Percentiles rank a stretch among this genome's conserved stretches.
These are phyloP conservation scores for Ornithoptera alexandrae DNA, from an alignment of 2,888 invertebrate genomes.

Conservation along the genomic window DNA sequence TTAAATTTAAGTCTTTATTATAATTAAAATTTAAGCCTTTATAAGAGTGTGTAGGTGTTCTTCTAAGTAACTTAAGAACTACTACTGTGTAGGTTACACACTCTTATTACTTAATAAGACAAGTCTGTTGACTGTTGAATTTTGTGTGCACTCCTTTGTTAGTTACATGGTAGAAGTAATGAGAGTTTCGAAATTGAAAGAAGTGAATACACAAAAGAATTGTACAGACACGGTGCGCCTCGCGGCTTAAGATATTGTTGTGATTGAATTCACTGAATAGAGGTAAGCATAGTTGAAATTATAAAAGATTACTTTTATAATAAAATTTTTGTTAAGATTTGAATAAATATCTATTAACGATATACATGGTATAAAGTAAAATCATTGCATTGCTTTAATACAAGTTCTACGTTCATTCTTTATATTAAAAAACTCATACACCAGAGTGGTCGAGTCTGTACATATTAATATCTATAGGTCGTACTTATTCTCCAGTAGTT, in stretches of 20 bases:
- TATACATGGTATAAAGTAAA: background rate
- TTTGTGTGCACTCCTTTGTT: slow-evolving; percentile 24
- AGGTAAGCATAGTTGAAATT: slow-evolving; percentile 9
- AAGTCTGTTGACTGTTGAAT: slow-evolving; percentile 11
- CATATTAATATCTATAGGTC: too few relatives aligned
- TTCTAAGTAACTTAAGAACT: too few relatives aligned
- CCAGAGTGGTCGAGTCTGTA: background rate
- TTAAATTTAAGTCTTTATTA: too few relatives aligned
- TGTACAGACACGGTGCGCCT: slow-evolving; percentile 19
- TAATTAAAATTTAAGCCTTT: too few relatives aligned
- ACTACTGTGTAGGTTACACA: background rate
- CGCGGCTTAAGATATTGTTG: slow-evolving; percentile 20
- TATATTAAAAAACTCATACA: background rate
- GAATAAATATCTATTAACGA: background rate
- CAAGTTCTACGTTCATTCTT: background rate
- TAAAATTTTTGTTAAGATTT: background rate
- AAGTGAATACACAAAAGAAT: slow-evolving; percentile 24
- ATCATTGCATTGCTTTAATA: background rate
- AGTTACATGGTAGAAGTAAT: slow-evolving; percentile 26
- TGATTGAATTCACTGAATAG: slow-evolving; percentile 24
- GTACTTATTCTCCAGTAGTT: too few relatives aligned
- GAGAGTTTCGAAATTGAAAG: slow-evolving; percentile 29
- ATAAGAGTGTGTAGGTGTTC: too few relatives aligned
- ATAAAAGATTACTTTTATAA: slow-evolving; percentile 8
- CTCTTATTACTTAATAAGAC: background rate